Evolutionary conservation across 1,140 invertebrate genomes (phyloP).

Genomic region (Aphaenogaster rudis): DNA sequence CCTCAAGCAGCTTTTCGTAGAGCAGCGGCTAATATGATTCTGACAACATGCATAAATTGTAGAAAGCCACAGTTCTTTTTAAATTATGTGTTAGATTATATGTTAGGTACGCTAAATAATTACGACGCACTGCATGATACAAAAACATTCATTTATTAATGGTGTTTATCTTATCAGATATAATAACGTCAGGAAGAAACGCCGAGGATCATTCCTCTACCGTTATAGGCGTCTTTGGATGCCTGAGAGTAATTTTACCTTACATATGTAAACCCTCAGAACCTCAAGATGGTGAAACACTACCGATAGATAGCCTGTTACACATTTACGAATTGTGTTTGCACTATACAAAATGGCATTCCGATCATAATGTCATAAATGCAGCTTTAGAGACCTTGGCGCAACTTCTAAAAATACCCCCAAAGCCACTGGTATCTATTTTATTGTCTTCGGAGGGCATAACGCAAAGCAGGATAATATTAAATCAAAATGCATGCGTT

Average conservation of each 20-base stretch:
- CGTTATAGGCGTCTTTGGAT: constrained; percentile 90
- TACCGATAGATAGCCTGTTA: constrained; percentile 84
- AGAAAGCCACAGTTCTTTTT: constrained; percentile 89
- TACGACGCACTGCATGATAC: neutral
- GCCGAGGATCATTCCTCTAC: constrained; percentile 84
- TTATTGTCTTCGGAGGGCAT: constrained; percentile 89
- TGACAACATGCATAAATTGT: constrained; percentile 89
- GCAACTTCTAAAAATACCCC: constrained; percentile 90
- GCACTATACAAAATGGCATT: constrained; percentile 89
- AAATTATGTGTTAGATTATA: constrained; percentile 87
- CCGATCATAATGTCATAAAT: constrained; percentile 95
- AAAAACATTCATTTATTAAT: constrained; percentile 58
- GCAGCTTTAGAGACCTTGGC: constrained; percentile 93
- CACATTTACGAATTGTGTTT: constrained; percentile 95
- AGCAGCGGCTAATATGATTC: constrained; percentile 89
- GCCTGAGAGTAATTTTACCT: constrained; percentile 89
- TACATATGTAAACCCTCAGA: constrained; percentile 82
- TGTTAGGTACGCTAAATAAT: constrained; percentile 82
- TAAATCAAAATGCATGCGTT: constrained; percentile 75
- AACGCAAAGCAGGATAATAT: constrained; percentile 84
- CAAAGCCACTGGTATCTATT: constrained; percentile 88
- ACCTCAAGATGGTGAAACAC: constrained; percentile 69
- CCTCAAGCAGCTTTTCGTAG: constrained; percentile 89
- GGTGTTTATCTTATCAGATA: constrained; percentile 86
- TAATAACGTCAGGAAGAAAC: constrained; percentile 87